Percentiles rank a stretch among this genome's conserved stretches.
Conservation (phyloP, 1,140 invertebrate species). For the Heliconius hewitsoni region DNA sequence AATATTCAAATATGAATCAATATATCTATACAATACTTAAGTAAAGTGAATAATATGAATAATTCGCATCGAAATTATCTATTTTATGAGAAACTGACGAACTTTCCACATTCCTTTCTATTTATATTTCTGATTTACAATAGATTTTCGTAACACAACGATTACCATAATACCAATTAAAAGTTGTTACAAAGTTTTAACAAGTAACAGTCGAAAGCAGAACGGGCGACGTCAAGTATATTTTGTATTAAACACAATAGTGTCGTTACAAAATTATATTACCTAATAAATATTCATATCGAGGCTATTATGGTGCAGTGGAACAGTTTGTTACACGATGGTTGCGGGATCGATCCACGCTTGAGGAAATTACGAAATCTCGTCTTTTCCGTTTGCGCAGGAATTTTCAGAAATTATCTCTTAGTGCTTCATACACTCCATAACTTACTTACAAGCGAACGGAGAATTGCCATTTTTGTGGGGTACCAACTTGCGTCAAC, state of each 20-base stretch:
- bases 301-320: not conserved
- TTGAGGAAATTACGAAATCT: not conserved
- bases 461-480: too few relatives aligned
- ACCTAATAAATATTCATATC: not conserved
- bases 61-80: not conserved
- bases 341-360: not conserved
- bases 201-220: constrained; percentile 28
- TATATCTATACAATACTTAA: too few relatives aligned
- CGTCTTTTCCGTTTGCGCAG: too few relatives aligned
- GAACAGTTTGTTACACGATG: not conserved
- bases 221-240: not conserved
- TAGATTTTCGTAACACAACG: constrained; percentile 32
- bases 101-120: not conserved
- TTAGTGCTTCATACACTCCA: too few relatives aligned
- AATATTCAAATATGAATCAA: too few relatives aligned
- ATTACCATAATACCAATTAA: constrained; percentile 46
- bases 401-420: too few relatives aligned
- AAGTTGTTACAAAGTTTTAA: constrained; percentile 43
- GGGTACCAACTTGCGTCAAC: too few relatives aligned
- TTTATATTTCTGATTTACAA: constrained; percentile 13
- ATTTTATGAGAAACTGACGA: not conserved
- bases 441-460: too few relatives aligned
- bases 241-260: constrained; percentile 13
- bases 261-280: not conserved
- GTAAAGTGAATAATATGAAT: too few relatives aligned